A percentile compares a stretch with the other conserved stretches of the same genome.
These are phyloP conservation scores for Thalassarche chlororhynchos DNA, from an alignment of 2,113 vertebrate genomes.

Conservation along the genomic window DNA sequence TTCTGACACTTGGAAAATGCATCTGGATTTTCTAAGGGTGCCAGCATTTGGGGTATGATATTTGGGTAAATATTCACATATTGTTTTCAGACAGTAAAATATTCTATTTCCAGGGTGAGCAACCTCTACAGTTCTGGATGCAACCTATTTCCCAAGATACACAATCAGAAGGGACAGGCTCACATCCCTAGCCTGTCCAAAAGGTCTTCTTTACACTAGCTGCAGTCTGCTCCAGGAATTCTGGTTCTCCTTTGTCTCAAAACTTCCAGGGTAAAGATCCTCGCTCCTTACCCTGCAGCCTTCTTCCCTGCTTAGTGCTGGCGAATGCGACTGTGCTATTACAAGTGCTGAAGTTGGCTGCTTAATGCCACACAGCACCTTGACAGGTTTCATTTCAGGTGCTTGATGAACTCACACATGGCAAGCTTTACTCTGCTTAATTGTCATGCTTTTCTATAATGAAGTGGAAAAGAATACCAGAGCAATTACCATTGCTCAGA, in stretches of 20 bases:
- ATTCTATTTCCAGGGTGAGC: not conserved
- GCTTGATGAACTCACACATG: not conserved
- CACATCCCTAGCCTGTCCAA: not conserved
- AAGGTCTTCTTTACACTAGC: not conserved
- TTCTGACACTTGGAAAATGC: not conserved
- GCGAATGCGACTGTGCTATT: not conserved
- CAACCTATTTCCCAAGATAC: not conserved
- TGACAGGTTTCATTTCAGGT: not conserved
- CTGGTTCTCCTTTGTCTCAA: not conserved
- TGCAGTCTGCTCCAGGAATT: not conserved
- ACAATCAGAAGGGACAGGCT: not conserved
- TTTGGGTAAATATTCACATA: not conserved
- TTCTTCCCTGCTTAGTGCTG: not conserved
- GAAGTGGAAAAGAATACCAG: not conserved
- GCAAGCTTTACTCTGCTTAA: not conserved
- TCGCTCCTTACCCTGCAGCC: not conserved
- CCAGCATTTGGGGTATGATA: not conserved
- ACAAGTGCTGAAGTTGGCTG: not conserved
- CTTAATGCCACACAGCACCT: not conserved
- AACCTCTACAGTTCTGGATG: not conserved
- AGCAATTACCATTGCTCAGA: not conserved
- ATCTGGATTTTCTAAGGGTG: not conserved
- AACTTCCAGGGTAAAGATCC: not conserved
- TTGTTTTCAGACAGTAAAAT: not conserved
- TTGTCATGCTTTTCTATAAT: not conserved